Conservation (phyloP, 35 echinoderm and acorn worm species). For the Chiridota heheva region DNA sequence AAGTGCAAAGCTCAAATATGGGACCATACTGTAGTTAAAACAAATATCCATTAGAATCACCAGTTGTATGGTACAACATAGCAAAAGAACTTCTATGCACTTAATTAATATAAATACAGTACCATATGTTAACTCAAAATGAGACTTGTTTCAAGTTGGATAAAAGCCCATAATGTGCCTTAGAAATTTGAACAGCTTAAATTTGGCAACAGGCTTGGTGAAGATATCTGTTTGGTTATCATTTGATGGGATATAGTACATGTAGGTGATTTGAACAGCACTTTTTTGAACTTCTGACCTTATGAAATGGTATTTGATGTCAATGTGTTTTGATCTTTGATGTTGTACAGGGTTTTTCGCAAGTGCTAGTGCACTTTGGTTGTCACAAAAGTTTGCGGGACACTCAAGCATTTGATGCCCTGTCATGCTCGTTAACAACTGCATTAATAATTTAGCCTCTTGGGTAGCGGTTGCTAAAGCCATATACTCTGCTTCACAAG, state of each 20-base stretch:
- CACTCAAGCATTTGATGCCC: neutral
- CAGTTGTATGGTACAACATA: no score
- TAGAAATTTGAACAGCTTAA: constrained; percentile 19
- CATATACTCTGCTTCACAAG: constrained; percentile 56
- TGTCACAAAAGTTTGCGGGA: constrained; percentile 29
- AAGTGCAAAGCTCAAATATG: no score
- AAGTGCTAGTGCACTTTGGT: constrained; percentile 49
- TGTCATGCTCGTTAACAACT: constrained; percentile 17
- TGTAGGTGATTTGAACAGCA: constrained; percentile 9
- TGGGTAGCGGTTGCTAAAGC: constrained; percentile 40
- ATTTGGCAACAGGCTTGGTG: constrained; percentile 39
- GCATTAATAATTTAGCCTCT: constrained; percentile 39
- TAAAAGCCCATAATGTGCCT: neutral
- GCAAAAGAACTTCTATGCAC: no score
- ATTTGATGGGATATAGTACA: constrained; percentile 37
- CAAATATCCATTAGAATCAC: no score
- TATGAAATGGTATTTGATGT: constrained; percentile 66
- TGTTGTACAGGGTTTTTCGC: constrained; percentile 44
- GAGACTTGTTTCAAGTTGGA: no score
- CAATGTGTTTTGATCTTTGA: constrained; percentile 60
- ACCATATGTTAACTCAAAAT: no score
- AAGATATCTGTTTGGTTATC: constrained; percentile 48
- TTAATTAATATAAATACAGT: no score
- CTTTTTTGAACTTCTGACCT: constrained; percentile 34
- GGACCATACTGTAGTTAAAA: no score